Conservation (phyloP, 2,113 vertebrate genomes). For the Hippolais icterina region DNA sequence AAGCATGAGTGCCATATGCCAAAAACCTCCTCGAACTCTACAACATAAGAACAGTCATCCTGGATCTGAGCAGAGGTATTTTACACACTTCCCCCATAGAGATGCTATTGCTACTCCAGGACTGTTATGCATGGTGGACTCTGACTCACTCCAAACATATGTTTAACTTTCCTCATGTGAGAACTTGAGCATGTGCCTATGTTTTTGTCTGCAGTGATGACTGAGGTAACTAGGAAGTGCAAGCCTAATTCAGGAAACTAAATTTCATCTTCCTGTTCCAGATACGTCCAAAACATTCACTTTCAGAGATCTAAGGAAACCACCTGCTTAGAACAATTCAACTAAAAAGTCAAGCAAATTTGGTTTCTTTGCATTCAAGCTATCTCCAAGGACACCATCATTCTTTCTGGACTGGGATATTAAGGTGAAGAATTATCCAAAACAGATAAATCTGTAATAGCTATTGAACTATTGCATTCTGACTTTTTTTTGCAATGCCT, state of each 20-base stretch:
- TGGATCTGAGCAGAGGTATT: constrained; percentile 45
- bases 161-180: constrained; percentile 23
- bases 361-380: not conserved
- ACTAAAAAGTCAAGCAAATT: not conserved
- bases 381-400: not conserved
- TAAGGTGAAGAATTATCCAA: not conserved
- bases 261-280: not conserved
- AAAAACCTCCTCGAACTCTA: constrained; percentile 2
- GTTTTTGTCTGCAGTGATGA: not conserved
- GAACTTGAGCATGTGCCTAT: constrained; percentile 4
- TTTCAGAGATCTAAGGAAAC: not conserved
- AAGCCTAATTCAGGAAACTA: constrained; percentile 21
- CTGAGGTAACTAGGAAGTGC: constrained; percentile 17
- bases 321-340: not conserved
- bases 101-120: constrained; percentile 18
- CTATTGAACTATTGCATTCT: not conserved
- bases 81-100: constrained; percentile 35
- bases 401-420: not conserved
- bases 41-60: constrained; percentile 34
- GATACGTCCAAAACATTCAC: not conserved
- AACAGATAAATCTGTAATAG: not conserved
- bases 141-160: constrained; percentile 41
- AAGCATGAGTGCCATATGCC: not conserved
- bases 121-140: not conserved
- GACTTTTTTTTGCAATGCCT: not conserved